Conservation (phyloP, 2,797 vertebrate species). For the Lagodon rhomboides region DNA sequence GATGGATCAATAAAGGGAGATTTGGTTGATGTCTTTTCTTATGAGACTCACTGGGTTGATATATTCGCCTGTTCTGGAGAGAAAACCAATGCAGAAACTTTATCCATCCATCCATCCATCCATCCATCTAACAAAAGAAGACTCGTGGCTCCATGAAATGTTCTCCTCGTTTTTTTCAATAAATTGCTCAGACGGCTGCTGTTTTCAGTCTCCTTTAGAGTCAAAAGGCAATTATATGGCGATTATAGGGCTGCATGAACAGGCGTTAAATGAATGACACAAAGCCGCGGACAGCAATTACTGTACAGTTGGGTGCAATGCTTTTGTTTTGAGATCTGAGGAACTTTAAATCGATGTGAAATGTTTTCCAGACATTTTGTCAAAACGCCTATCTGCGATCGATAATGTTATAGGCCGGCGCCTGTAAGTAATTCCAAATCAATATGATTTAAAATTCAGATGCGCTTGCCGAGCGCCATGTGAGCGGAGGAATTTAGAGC, state of each 20-base stretch:
- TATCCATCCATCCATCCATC: slow-evolving; percentile 30
- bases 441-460: slow-evolving; percentile 68
- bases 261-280: slow-evolving; percentile 29
- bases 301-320: slow-evolving; percentile 14
- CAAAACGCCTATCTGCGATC: slow-evolving; percentile 59
- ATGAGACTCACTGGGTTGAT: slow-evolving; percentile 71
- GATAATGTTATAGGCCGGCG: slow-evolving; percentile 51
- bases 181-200: background rate
- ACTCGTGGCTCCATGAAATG: slow-evolving; percentile 1
- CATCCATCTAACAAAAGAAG: slow-evolving; percentile 40
- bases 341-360: slow-evolving; percentile 65
- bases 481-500: slow-evolving; percentile 32
- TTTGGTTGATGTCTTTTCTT: slow-evolving; percentile 76
- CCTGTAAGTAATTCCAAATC: slow-evolving; percentile 70
- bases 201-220: slow-evolving; percentile 11
- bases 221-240: slow-evolving; percentile 38
- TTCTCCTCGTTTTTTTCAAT: slow-evolving; percentile 21
- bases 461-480: slow-evolving; percentile 27
- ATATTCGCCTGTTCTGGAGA: slow-evolving; percentile 52
- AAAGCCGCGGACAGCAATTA: slow-evolving; percentile 32
- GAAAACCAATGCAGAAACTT: slow-evolving; percentile 70
- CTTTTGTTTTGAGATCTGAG: slow-evolving; percentile 29
- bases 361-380: slow-evolving; percentile 63
- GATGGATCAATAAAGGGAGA: slow-evolving; percentile 76
- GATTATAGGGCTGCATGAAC: slow-evolving; percentile 37